Base-by-base conservation (phyloP, 2,113 vertebrate species). In the Gobio gobio region DNA sequence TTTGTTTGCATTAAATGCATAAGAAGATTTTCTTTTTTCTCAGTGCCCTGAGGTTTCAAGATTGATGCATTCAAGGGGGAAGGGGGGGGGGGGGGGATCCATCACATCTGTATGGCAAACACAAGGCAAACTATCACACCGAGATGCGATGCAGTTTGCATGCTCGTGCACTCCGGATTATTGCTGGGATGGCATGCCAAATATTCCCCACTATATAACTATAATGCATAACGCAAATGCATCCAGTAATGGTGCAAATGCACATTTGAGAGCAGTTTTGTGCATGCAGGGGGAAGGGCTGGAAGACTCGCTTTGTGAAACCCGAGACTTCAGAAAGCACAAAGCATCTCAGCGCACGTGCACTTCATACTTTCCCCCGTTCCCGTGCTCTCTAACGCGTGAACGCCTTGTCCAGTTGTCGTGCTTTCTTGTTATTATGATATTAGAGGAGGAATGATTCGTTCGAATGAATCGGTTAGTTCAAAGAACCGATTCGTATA, bases 71-170 rank as follows among this genome's bases (percentile, higher is more conserved):
- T 26, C 72, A 12, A 58, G 43, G 58, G 76, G 72, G 74, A 63
- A 78, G 58, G 70, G 77, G 78, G 63, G 78, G n/a, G n/a, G n/a
- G n/a, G n/a, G n/a, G n/a, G n/a, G n/a, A n/a, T n/a, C n/a, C n/a
- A n/a, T 84, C 91, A 93, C 93, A 95, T 93, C 93, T 94, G 94
- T 91, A 92, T 77, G 66, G 74, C 58, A 45, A 82, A 78, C 82
- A 72, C 49, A 54, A 61, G 76, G 24, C 72, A 43, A 68, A 85
- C 80, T 58, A 81, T 81, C 78, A 51, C 61, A 81, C 24, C 61
- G 14, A n/a, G 66, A 81, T n/a, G 59, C 43, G 51, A 64, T 64
- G 78, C 59, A 78, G 43, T 63, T 78, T 13, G 33, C 33, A 22
- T 61, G 77, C 77, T 43, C 8, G 61, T 72, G 64, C 74, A 26